Conservation (phyloP, 2,797 vertebrate genomes). For the Protosalanx chinensis region DNA sequence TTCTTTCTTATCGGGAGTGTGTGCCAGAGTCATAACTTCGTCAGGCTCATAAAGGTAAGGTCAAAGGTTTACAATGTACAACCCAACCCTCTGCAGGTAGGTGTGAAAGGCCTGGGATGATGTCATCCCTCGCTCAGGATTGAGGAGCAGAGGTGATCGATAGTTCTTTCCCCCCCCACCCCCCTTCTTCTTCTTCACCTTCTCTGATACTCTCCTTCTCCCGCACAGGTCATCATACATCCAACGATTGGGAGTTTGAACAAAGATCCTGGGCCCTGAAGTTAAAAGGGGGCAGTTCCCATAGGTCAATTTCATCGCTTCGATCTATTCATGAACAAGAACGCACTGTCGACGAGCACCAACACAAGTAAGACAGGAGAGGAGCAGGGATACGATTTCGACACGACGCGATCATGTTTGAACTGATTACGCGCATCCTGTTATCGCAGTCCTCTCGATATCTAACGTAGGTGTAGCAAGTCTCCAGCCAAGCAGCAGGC, state of each 20-base stretch:
- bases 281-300: neutral
- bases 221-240: neutral
- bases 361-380: neutral
- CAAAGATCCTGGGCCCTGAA: neutral
- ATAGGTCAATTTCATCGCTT: neutral
- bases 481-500: neutral
- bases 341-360: neutral
- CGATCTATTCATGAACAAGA: neutral
- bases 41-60: conserved; percentile 21
- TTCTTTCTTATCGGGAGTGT: conserved; percentile 10
- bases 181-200: neutral
- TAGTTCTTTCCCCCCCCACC: neutral
- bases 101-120: neutral
- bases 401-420: no score
- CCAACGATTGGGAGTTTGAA: no score
- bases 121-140: neutral
- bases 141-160: neutral
- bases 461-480: neutral
- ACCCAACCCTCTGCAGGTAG: neutral
- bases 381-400: neutral
- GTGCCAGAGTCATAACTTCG: conserved; percentile 6
- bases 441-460: no score
- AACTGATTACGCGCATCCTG: no score
- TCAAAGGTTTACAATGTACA: conserved; percentile 17
- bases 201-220: neutral